Evolutionary conservation across 1,140 invertebrate species (phyloP).

Genomic region (Drosophila hydei): DNA sequence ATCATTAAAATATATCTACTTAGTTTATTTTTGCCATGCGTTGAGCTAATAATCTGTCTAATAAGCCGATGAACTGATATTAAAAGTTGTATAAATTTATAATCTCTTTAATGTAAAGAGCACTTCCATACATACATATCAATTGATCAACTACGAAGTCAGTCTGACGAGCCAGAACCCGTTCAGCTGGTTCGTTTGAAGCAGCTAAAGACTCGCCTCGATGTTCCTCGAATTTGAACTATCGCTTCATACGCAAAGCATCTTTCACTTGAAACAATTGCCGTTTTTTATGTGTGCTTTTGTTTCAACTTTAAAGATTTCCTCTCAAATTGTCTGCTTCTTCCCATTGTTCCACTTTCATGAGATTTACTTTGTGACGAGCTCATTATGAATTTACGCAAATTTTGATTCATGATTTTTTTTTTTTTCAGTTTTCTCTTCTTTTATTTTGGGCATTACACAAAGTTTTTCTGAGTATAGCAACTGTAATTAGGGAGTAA

Average conservation of each 20-base stretch:
- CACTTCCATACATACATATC: no score
- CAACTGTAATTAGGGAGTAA: constrained; percentile 22
- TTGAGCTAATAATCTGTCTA: no score
- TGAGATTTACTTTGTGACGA: constrained; percentile 1
- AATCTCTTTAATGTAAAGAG: no score
- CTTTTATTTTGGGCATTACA: constrained; percentile 8
- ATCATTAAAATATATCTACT: no score
- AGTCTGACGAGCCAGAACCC: background rate
- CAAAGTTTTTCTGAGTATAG: constrained; percentile 8
- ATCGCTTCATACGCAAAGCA: background rate
- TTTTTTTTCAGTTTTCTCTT: background rate
- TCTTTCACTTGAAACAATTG: background rate
- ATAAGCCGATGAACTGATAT: no score
- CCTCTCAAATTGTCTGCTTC: constrained; percentile 2
- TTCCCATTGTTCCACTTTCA: constrained; percentile 4
- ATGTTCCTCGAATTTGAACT: background rate
- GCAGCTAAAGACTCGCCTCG: no score
- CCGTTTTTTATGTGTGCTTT: background rate
- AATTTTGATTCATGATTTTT: constrained; percentile 13
- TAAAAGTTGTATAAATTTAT: no score
- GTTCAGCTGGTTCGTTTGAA: background rate
- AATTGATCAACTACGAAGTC: background rate
- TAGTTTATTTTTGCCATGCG: no score
- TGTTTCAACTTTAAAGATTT: constrained; percentile 1
- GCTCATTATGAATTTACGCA: constrained; percentile 24